Conservation (phyloP, 64 coral and sea anemone species). For the Cladopsammia gracilis region DNA sequence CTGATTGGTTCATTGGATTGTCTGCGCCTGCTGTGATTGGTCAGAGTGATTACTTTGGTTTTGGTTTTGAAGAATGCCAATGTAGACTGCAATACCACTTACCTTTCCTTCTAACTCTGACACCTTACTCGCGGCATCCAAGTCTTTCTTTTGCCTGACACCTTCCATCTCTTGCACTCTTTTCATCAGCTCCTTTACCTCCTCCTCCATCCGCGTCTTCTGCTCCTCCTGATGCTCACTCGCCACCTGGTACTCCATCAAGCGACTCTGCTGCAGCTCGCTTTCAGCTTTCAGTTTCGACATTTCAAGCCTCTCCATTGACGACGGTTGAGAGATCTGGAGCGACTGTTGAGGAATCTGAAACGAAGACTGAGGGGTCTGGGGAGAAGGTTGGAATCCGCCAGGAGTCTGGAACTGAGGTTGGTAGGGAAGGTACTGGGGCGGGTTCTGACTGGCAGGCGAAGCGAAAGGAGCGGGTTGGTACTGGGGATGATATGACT, state of each 20-base stretch:
- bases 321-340: slow-evolving; percentile 16
- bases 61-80: too few relatives aligned
- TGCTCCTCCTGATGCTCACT: slow-evolving; percentile 61
- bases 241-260: slow-evolving; percentile 68
- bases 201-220: slow-evolving; percentile 78
- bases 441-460: neutral
- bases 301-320: slow-evolving; percentile 74
- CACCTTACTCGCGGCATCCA: slow-evolving; percentile 72
- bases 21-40: too few relatives aligned
- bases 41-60: too few relatives aligned
- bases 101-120: slow-evolving; percentile 90
- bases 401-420: slow-evolving; percentile 45
- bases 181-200: slow-evolving; percentile 79
- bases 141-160: slow-evolving; percentile 58
- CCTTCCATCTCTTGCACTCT: slow-evolving; percentile 83
- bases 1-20: too few relatives aligned
- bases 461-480: slow-evolving; percentile 31
- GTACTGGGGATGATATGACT: slow-evolving; percentile 12
- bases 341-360: slow-evolving; percentile 27
- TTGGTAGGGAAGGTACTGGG: slow-evolving; percentile 25
- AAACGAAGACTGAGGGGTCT: slow-evolving; percentile 7
- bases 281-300: slow-evolving; percentile 74
- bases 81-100: neutral
- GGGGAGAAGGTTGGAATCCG: slow-evolving; percentile 23
- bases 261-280: slow-evolving; percentile 63